Base-by-base conservation (phyloP, 2,888 invertebrate genomes). In the Calameuta filiformis region DNA sequence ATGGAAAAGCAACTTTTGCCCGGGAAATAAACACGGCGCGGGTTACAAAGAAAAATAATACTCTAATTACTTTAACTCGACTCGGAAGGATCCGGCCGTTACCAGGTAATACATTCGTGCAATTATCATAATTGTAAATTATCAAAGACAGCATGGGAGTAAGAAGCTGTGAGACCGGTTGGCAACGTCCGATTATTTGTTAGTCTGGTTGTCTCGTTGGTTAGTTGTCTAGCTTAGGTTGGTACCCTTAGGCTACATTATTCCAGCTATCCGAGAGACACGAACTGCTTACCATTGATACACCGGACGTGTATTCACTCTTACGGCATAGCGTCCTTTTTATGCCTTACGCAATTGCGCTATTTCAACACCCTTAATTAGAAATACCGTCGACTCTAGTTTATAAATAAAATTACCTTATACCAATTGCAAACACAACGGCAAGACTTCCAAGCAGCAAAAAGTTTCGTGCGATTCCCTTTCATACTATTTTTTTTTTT, bases 41-140 rank as follows among this genome's bases (percentile, higher is more conserved):
- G 31, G 69, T 69, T 69, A 30, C 33, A n/a, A 31, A 69, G 69
- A 69, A 69, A 33, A 69, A 69, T 69, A 69, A 69, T 69, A 4
- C 69, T 69, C n/a, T 33, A 69, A 69, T 69, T 69, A 69, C 69
- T 69, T 69, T 33, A 30, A 69, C 69, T 33, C n/a, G 12, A 30
- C 69, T 33, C 69, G 4, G n/a, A 69, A 69, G 33, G 69, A 31
- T 69, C 69, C 31, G 1, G 11, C 69, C 31, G 4, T 69, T 12
- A 69, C 15, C 69, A 69, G 15, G 35, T 35, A 35, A 35, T 68
- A 34, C 68, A 23, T 31, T 76, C 75, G 77, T 69, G 79, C 79
- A 79, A 79, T 79, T 77, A 79, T 79, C 76, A 76, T 76, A 79
- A 81, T 79, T 69, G 73, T 56, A 79, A 76, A 79, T 81, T 77